A percentile compares a stretch with the other conserved stretches of the same genome.
phyloP scores from a whole-genome alignment of 2,888 invertebrate genomes.

The Phania funesta region DNA sequence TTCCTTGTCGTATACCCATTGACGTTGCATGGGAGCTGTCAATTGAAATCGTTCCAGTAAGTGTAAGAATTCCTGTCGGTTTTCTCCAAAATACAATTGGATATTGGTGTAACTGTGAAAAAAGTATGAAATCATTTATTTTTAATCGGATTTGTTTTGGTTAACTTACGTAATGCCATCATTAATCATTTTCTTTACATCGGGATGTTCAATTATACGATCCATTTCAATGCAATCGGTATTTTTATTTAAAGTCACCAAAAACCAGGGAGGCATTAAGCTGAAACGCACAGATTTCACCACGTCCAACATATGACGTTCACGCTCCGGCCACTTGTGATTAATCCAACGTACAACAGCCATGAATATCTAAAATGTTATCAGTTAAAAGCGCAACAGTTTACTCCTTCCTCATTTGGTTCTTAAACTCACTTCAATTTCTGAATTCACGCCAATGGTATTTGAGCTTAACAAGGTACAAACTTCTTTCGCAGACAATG shows the following conservation, averaged over 20 bases:
- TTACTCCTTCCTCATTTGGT: not conserved
- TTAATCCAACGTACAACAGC: slow-evolving; percentile 90
- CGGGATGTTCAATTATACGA: slow-evolving; percentile 85
- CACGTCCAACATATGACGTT: slow-evolving; percentile 82
- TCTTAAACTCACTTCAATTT: slow-evolving; percentile 75
- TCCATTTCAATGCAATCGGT: slow-evolving; percentile 87
- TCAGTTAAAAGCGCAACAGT: not conserved
- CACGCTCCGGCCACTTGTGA: slow-evolving; percentile 85
- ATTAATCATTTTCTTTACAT: slow-evolving; percentile 89
- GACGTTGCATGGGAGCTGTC: slow-evolving; percentile 86
- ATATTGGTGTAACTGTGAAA: slow-evolving; percentile 86
- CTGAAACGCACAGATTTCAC: slow-evolving; percentile 89
- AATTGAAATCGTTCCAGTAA: slow-evolving; percentile 87
- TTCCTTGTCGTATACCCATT: slow-evolving; percentile 85
- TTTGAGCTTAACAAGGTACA: slow-evolving; percentile 86
- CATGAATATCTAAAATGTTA: slow-evolving; percentile 84
- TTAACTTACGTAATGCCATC: slow-evolving; percentile 87
- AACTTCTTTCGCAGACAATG: slow-evolving; percentile 85
- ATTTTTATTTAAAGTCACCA: slow-evolving; percentile 88
- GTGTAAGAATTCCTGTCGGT: slow-evolving; percentile 86
- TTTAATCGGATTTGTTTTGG: not conserved
- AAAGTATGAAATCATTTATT: not conserved
- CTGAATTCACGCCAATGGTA: slow-evolving; percentile 88
- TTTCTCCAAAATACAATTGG: slow-evolving; percentile 86
- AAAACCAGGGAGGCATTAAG: slow-evolving; percentile 89